Conservation (phyloP, 1,140 invertebrate genomes). For the Leucophenga varia region DNA sequence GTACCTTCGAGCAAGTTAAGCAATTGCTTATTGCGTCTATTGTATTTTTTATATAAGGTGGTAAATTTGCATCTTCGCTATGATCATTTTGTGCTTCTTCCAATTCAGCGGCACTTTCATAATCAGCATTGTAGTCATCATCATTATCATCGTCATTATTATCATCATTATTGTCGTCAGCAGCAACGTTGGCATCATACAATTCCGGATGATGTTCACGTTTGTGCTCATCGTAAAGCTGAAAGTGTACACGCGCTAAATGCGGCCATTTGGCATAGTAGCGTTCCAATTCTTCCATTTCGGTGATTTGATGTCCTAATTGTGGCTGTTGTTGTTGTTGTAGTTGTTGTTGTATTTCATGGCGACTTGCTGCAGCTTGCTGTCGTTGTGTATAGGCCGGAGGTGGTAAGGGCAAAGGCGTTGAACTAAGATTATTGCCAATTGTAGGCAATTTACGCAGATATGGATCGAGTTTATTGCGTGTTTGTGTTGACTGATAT, state of each 20-base stretch:
- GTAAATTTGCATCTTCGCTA: slow-evolving; percentile 41
- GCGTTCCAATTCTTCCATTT: slow-evolving; percentile 43
- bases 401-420: no score
- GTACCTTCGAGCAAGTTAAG: slow-evolving; percentile 48
- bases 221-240: slow-evolving; percentile 44
- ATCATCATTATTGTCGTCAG: background rate
- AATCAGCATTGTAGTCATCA: slow-evolving; percentile 37
- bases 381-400: no score
- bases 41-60: slow-evolving; percentile 51
- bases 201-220: slow-evolving; percentile 37
- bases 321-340: slow-evolving; percentile 4
- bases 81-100: slow-evolving; percentile 38
- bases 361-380: no score
- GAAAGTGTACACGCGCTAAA: slow-evolving; percentile 43
- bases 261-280: slow-evolving; percentile 53
- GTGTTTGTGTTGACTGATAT: slow-evolving; percentile 6
- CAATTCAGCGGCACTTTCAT: slow-evolving; percentile 41
- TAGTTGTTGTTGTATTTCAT: background rate
- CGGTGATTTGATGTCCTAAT: slow-evolving; percentile 45
- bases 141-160: slow-evolving; percentile 12
- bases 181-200: slow-evolving; percentile 14
- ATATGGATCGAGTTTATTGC: no score
- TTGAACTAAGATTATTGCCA: background rate
- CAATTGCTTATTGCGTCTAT: slow-evolving; percentile 46
- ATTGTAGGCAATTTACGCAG: slow-evolving; percentile 21